Percentiles rank a stretch among this genome's conserved stretches.
phyloP scores from a whole-genome alignment of 1,140 invertebrate genomes.

The Ladona fulva region DNA sequence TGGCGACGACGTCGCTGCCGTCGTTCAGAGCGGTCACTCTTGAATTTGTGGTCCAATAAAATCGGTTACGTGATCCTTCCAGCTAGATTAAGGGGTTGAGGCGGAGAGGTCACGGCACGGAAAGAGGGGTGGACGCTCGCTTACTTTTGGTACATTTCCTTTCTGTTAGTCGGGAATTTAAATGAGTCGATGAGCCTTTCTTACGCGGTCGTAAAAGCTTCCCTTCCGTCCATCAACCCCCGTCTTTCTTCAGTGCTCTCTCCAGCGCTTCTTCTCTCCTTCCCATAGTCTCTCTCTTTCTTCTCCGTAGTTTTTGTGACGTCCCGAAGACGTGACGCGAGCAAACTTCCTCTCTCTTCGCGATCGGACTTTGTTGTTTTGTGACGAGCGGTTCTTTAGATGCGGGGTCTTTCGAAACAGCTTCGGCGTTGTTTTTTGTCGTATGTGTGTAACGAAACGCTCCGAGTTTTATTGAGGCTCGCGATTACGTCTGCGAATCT shows the following conservation, averaged over 20 bases:
- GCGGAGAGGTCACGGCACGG: not conserved
- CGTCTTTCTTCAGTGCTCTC: not conserved
- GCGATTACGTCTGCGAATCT: too few relatives aligned
- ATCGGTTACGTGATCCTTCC: not conserved
- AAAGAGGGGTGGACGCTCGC: not conserved
- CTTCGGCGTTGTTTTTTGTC: too few relatives aligned
- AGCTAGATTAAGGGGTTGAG: not conserved
- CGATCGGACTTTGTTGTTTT: too few relatives aligned
- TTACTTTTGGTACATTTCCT: not conserved
- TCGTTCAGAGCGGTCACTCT: not conserved
- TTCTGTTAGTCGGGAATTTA: not conserved
- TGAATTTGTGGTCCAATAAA: slow-evolving; percentile 5
- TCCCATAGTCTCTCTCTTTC: too few relatives aligned
- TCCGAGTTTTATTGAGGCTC: too few relatives aligned
- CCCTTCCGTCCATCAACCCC: not conserved
- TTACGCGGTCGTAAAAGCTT: not conserved
- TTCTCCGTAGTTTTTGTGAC: too few relatives aligned
- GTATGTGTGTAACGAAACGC: too few relatives aligned
- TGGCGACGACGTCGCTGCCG: not conserved
- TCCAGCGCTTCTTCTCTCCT: not conserved
- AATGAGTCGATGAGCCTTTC: not conserved
- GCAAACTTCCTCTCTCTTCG: too few relatives aligned
- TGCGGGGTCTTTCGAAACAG: too few relatives aligned
- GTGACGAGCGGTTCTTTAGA: too few relatives aligned
- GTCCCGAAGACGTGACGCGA: too few relatives aligned